Percentiles rank a stretch among this genome's conserved stretches.
Evolutionary conservation across 2,888 invertebrate genomes (phyloP).

Genomic region (Brenthis daphne): DNA sequence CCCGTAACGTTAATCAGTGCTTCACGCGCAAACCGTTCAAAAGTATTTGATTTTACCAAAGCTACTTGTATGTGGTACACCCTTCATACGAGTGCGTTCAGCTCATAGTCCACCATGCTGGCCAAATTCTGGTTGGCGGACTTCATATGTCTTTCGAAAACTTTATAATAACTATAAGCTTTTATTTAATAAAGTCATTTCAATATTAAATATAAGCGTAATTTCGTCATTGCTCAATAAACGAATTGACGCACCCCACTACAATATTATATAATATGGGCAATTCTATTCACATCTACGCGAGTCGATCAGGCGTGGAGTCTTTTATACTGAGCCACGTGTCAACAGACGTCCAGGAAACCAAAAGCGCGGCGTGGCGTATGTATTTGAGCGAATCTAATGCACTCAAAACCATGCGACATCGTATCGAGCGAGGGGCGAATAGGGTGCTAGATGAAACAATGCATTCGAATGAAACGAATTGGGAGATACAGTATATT

Average conservation of each 20-base stretch:
- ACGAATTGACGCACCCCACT: slow-evolving; percentile 52
- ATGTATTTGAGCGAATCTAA: slow-evolving; percentile 78
- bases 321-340: slow-evolving; percentile 80
- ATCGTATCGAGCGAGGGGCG: slow-evolving; percentile 49
- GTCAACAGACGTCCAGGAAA: slow-evolving; percentile 75
- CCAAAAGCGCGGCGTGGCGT: slow-evolving; percentile 57
- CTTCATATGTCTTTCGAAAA: background rate
- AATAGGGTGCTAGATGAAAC: slow-evolving; percentile 47
- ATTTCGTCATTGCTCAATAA: slow-evolving; percentile 39
- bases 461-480: slow-evolving; percentile 46
- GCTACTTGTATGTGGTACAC: background rate
- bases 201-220: slow-evolving; percentile 29
- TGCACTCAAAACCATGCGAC: slow-evolving; percentile 77
- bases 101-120: too few species aligned
- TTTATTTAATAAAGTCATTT: slow-evolving; percentile 50
- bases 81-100: background rate
- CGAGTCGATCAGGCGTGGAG: slow-evolving; percentile 75
- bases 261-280: slow-evolving; percentile 72
- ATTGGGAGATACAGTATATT: slow-evolving; percentile 61
- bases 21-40: slow-evolving; percentile 7
- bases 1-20: slow-evolving; percentile 7
- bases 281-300: slow-evolving; percentile 78
- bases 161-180: slow-evolving; percentile 36
- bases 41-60: background rate
- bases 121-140: too few species aligned